These are phyloP conservation scores for Salticus scenicus DNA, from an alignment of 2,888 invertebrate species.

Conservation along the genomic window DNA sequence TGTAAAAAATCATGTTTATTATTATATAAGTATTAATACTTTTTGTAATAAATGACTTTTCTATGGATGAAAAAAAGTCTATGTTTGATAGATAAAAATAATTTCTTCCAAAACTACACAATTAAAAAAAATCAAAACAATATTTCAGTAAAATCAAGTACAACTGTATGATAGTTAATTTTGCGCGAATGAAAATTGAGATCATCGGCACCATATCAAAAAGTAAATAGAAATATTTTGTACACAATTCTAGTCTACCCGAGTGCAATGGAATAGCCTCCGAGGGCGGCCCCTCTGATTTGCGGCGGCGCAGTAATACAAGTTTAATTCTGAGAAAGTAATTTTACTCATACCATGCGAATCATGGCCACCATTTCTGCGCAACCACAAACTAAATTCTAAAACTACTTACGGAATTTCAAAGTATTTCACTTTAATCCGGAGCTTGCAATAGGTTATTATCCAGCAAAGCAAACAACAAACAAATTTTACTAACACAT, in stretches of 20 bases:
- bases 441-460: conserved; percentile 4
- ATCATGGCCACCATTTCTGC: conserved; percentile 48
- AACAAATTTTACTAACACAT: neutral
- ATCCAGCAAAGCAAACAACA: conserved; percentile 1
- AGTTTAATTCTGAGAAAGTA: conserved; percentile 39
- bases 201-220: no score
- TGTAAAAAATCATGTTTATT: no score
- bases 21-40: no score
- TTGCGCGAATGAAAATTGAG: no score
- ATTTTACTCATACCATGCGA: conserved; percentile 57
- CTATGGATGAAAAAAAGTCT: no score
- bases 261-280: conserved; percentile 24
- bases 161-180: no score
- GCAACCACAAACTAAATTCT: conserved; percentile 48
- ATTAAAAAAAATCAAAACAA: no score
- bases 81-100: no score
- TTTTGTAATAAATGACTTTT: no score
- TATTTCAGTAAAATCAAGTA: no score
- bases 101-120: no score
- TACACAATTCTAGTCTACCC: conserved; percentile 1
- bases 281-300: conserved; percentile 43
- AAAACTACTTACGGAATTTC: conserved; percentile 42
- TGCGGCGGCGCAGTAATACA: conserved; percentile 41
- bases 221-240: no score
- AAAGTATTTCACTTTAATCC: conserved; percentile 28